Conservation (phyloP, 2,888 invertebrate species). For the Lasioglossum pauxillum region DNA sequence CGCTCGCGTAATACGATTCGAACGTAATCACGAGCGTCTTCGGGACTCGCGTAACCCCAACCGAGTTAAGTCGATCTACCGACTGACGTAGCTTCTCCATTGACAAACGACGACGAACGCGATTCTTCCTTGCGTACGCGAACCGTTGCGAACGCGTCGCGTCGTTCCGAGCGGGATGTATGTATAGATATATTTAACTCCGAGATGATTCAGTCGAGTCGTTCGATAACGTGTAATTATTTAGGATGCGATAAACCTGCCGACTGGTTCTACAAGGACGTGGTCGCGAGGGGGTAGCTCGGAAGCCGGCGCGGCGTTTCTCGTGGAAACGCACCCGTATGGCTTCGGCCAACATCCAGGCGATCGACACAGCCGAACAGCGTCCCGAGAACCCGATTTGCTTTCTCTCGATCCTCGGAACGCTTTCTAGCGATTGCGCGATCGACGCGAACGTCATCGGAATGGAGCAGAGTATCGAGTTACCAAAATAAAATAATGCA, state of each 20-base stretch:
- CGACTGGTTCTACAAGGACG: conserved; percentile 14
- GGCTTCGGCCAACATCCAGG: conserved; percentile 57
- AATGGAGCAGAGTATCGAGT: neutral
- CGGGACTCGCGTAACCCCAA: conserved; percentile 34
- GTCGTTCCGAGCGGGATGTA: neutral
- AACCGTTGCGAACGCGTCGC: neutral
- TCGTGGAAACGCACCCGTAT: conserved; percentile 56
- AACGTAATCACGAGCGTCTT: conserved; percentile 49
- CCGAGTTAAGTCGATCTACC: neutral
- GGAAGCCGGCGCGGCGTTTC: conserved; percentile 45
- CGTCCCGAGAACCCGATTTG: conserved; percentile 35
- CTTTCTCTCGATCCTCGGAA: conserved; percentile 39
- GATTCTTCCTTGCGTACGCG: neutral
- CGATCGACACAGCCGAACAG: conserved; percentile 50
- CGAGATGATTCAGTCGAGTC: neutral
- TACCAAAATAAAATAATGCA: too few species aligned
- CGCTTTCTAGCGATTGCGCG: conserved; percentile 25
- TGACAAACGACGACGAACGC: neutral
- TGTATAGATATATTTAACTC: neutral
- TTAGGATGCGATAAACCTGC: neutral
- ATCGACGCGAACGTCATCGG: neutral
- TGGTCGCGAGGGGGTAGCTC: conserved; percentile 4
- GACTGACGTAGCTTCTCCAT: neutral
- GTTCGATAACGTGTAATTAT: conserved; percentile 2
- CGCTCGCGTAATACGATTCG: conserved; percentile 42